phyloP scores from a whole-genome alignment of 2,888 invertebrate genomes.

The Incurvaria masculella region DNA sequence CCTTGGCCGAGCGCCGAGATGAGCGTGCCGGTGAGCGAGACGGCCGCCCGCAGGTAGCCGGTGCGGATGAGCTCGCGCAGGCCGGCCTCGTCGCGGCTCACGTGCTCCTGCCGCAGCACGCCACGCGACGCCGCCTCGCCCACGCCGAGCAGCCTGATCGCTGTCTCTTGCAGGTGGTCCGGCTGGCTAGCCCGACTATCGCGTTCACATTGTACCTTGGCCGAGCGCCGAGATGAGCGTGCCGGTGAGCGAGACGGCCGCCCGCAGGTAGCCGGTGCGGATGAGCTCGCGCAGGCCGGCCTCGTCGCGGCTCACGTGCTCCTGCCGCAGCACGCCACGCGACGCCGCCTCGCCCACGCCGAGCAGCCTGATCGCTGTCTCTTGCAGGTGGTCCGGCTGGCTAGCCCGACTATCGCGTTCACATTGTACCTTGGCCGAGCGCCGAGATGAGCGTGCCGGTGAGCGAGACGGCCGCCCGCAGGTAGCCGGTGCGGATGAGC shows the following conservation, averaged over 20 bases:
- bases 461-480: conserved; percentile 84
- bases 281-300: conserved; percentile 81
- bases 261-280: conserved; percentile 72
- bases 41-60: conserved; percentile 80
- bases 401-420: too few species aligned
- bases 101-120: conserved; percentile 73
- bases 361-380: conserved; percentile 73
- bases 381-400: conserved; percentile 73
- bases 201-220: conserved; percentile 66
- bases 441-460: conserved; percentile 77
- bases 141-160: conserved; percentile 77
- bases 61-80: conserved; percentile 75
- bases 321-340: conserved; percentile 70
- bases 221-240: conserved; percentile 78
- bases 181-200: too few species aligned
- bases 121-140: conserved; percentile 75
- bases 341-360: conserved; percentile 80
- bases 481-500: conserved; percentile 74
- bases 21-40: conserved; percentile 81
- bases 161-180: conserved; percentile 78
- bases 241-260: conserved; percentile 86
- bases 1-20: conserved; percentile 87
- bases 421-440: conserved; percentile 74
- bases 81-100: conserved; percentile 86
- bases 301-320: conserved; percentile 86